Base-by-base conservation (phyloP, 1,140 invertebrate genomes). In the Drosophila melanogaster region DNA sequence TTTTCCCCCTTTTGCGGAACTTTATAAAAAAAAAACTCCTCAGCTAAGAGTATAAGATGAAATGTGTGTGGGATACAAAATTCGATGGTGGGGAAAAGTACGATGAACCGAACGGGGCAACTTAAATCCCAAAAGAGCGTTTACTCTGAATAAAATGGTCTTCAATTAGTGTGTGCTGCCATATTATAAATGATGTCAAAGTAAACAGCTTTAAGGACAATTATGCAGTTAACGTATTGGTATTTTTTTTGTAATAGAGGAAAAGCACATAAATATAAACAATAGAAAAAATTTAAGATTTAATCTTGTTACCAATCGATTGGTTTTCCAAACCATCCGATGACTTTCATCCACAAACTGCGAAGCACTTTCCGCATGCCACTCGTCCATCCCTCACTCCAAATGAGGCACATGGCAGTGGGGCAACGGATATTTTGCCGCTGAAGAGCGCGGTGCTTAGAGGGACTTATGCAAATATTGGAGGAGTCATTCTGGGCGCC, bases 391-490 rank as follows among this genome's bases (percentile, higher is more conserved):
- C n/a, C n/a, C n/a, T n/a, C n/a, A n/a, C n/a, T n/a, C 19, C 66
- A 70, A 70, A 70, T 69, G 50, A 69, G 66, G 66, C 41, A 14
- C 49, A 69, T 38, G 19, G 61, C 76, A 64, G 62, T 77, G 65
- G 81, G 79, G 57, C 54, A 55, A 61, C 43, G 71, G 86, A 87
- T 83, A 70, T 77, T 73, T 87, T 70, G 64, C 12, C 14, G 6
- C 66, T 76, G 49, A 67, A 80, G 62, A 77, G 80, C 30, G 64
- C 46, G 64, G 38, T 57, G 54, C 83, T 78, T 75, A 71, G 61
- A 87, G 69, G 79, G 76, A 87, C 86, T 89, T 89, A 89, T 87
- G 84, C 75, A 89, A 89, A 87, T 86, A 86, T 87, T 85, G 76
- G 58, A 71, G 77, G 69, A 66, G 80, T 80, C 65, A 60, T 76